Evolutionary conservation across 2,888 invertebrate genomes (phyloP).

Genomic region (Cantharis rustica): DNA sequence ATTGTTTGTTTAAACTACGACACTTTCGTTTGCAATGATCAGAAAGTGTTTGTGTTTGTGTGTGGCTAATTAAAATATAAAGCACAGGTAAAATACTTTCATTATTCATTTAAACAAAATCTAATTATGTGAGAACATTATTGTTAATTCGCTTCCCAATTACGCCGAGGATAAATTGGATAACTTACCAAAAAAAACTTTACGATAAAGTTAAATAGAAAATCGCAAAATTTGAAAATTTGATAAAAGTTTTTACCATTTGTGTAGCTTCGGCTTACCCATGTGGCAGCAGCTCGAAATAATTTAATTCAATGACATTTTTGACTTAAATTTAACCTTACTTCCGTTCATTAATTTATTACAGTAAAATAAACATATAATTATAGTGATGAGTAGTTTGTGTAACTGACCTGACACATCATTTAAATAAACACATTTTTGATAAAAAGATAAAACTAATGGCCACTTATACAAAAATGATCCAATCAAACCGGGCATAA

Average conservation of each 20-base stretch:
- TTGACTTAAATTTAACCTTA: not conserved
- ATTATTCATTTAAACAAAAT: constrained; percentile 5
- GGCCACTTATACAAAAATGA: too few relatives aligned
- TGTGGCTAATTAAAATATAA: constrained; percentile 5
- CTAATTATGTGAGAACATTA: not conserved
- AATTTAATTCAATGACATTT: not conserved
- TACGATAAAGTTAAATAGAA: not conserved
- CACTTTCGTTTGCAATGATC: constrained; percentile 7
- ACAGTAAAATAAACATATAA: too few relatives aligned
- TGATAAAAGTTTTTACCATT: not conserved
- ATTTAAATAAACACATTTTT: too few relatives aligned
- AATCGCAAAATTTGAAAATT: not conserved
- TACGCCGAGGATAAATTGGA: not conserved
- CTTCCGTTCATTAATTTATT: too few relatives aligned
- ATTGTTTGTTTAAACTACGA: not conserved
- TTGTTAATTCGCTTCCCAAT: not conserved
- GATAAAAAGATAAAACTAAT: too few relatives aligned
- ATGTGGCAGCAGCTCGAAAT: not conserved
- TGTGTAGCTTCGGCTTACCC: not conserved
- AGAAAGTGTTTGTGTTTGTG: constrained; percentile 10
- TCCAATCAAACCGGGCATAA: too few relatives aligned
- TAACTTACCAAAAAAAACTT: too few relatives aligned
- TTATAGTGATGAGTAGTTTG: too few relatives aligned
- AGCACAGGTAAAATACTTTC: constrained; percentile 14
- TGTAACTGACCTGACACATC: too few relatives aligned